These are phyloP conservation scores for Melanaphis sacchari DNA, from an alignment of 1,140 invertebrate species.

Conservation along the genomic window DNA sequence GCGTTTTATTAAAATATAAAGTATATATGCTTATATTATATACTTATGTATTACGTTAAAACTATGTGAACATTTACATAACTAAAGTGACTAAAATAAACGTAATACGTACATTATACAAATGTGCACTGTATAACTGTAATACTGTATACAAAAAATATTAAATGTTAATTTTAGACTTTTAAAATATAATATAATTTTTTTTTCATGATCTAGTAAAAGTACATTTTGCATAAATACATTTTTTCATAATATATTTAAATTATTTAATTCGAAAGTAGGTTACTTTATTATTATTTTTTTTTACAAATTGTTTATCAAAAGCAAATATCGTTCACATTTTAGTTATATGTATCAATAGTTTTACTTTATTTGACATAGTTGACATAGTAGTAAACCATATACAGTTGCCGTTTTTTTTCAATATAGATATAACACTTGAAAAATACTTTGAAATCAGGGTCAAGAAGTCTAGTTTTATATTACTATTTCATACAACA, in stretches of 20 bases:
- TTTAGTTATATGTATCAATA: neutral
- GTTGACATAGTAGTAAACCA: neutral
- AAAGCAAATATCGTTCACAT: neutral
- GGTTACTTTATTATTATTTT: neutral
- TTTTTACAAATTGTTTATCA: neutral
- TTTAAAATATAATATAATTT: neutral
- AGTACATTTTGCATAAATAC: neutral
- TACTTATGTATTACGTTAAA: neutral
- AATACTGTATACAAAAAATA: neutral
- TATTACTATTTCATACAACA: neutral
- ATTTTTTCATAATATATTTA: neutral
- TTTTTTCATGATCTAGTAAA: neutral
- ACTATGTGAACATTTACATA: neutral
- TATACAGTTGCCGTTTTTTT: neutral
- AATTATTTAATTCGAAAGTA: neutral
- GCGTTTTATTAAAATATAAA: neutral
- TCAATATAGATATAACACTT: neutral
- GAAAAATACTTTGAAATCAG: conserved; percentile 18
- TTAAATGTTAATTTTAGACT: neutral
- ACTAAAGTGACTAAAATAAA: neutral
- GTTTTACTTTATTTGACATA: neutral
- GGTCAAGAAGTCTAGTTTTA: neutral
- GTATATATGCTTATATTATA: neutral
- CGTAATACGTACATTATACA: neutral
- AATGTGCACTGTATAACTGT: neutral